Percentiles rank a stretch among this genome's conserved stretches.
These are phyloP conservation scores for Zaprionus inermis DNA, from an alignment of 1,140 invertebrate species.

Conservation along the genomic window DNA sequence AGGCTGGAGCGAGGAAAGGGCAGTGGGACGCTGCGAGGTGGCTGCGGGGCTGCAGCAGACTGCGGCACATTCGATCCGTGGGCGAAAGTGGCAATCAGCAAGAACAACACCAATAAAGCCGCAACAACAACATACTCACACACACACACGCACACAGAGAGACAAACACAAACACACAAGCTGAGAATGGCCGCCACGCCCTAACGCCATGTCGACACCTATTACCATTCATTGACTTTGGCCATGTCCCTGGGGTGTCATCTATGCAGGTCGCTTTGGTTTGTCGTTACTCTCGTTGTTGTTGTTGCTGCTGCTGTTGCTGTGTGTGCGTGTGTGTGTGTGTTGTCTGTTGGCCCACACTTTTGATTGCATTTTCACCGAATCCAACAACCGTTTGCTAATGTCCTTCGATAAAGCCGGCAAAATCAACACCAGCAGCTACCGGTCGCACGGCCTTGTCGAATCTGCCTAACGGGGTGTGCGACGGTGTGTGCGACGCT, in stretches of 20 bases:
- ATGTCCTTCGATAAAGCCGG: constrained; percentile 81
- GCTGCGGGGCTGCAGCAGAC: neutral
- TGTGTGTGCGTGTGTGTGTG: constrained; percentile 1
- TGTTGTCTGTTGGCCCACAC: constrained; percentile 50
- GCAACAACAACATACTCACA: constrained; percentile 47
- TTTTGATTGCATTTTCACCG: constrained; percentile 80
- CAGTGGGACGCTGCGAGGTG: neutral
- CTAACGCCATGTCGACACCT: constrained; percentile 76
- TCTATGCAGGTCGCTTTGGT: constrained; percentile 80
- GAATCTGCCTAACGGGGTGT: constrained; percentile 31
- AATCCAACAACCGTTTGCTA: constrained; percentile 78
- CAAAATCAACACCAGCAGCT: constrained; percentile 73
- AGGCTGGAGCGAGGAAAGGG: neutral
- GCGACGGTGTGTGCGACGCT: neutral
- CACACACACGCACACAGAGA: neutral
- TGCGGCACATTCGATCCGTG: constrained; percentile 64
- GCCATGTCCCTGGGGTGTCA: constrained; percentile 82
- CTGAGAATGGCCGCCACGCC: constrained; percentile 47
- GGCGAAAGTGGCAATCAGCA: constrained; percentile 79
- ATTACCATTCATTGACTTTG: constrained; percentile 82
- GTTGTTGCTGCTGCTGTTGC: neutral
- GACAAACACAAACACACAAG: neutral
- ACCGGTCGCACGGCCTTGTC: constrained; percentile 44
- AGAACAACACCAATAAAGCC: constrained; percentile 77
- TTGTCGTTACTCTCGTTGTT: constrained; percentile 44